Base-by-base conservation (phyloP, 2,113 vertebrate genomes). In the Alethe diademata region DNA sequence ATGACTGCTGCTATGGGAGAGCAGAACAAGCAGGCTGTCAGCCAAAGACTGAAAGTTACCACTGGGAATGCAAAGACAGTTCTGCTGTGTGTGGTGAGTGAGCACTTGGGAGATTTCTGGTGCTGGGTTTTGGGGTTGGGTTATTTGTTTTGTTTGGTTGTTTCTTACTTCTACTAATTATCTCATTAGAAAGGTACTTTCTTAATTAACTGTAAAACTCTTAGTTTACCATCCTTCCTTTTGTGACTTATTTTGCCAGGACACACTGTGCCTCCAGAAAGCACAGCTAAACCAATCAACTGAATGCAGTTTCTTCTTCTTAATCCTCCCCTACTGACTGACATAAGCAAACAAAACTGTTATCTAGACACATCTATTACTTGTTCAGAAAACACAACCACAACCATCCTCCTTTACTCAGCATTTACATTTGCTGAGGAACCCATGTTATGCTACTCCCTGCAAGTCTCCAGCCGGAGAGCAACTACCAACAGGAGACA, bases 1-100 rank as follows among this genome's bases (percentile, higher is more conserved):
- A 98, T 0, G 98, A 98, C 88, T 98, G 98, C 86, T 98, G 98
- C 91, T 98, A 98, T 3, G 57, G 35, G 0, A 86, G 17, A 15
- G 97, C 96, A 1, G 95, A 97, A 47, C 45, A 85, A n/a, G 94
- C 92, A 7, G 97, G 96, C 1, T 98, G 98, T 56, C 61, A 72
- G 2, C 96, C 97, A 14, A 98, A 98, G 95, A n/a, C 19, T 23
- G 71, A 96, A 11, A 72, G 45, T 14, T 98, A 98, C 74, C 18
- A 78, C n/a, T 98, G 98, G 98, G 78, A 96, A 61, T 98, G 98
- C 2, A 5, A 89, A 19, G 42, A 95, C 40, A 65, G 93, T 7
- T 19, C 3, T 2, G 67, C 92, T 8, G 33, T 78, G 40, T 98
- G 98, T 3, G 97, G 98, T 98, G 78, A 97, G 98, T 95, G 19